Conservation (phyloP, 2,113 vertebrate genomes). For the Anguilla rostrata region DNA sequence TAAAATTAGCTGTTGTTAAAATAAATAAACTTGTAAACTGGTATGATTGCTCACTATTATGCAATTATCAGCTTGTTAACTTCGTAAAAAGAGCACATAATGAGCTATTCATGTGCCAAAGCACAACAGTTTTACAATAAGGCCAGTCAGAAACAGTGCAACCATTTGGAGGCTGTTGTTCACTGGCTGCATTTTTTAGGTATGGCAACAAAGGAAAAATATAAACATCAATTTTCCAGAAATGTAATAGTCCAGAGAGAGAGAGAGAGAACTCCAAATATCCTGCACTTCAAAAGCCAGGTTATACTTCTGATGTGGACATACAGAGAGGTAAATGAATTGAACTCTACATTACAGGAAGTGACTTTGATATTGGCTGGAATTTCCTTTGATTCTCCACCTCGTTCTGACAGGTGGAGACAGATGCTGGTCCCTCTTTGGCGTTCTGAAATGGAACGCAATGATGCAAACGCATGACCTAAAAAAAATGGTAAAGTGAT, state of each 20-base stretch:
- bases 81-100: neutral
- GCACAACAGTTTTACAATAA: neutral
- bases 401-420: neutral
- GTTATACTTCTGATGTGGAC: neutral
- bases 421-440: neutral
- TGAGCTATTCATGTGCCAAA: neutral
- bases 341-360: neutral
- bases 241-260: neutral
- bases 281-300: neutral
- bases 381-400: neutral
- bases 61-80: neutral
- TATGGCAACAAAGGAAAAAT: neutral
- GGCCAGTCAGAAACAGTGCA: neutral
- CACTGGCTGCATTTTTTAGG: neutral
- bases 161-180: neutral
- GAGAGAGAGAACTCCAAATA: neutral
- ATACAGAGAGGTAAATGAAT: neutral
- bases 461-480: neutral
- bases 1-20: neutral
- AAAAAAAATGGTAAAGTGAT: neutral
- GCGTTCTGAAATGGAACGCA: neutral
- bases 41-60: neutral
- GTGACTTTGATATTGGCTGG: neutral
- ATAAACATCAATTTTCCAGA: conserved; percentile 7
- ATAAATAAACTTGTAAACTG: neutral